Base-by-base conservation (phyloP, 2,113 vertebrate genomes). In the Periophthalmodon schlosseri region DNA sequence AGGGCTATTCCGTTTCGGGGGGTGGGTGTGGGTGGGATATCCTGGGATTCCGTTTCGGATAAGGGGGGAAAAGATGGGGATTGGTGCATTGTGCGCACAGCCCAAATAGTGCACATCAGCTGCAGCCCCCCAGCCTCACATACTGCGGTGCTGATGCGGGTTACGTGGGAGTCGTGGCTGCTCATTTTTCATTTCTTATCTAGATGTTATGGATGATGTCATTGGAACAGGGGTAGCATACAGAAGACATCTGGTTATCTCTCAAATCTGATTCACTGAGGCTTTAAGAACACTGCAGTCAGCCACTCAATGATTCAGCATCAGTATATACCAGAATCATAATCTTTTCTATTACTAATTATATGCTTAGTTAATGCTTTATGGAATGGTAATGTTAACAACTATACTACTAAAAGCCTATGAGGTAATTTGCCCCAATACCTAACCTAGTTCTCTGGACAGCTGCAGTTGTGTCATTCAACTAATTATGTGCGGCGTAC, bases 71-170 rank as follows among this genome's bases (percentile, higher is more conserved):
- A 21, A 49, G 66, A 28, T 68, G 66, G 73, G 63, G 56, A 84
- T 91, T 91, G 91, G 90, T 90, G 91, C 90, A 92, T 88, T 89
- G 88, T 91, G 85, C 89, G 84, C 85, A 65, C 63, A 85, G 87
- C 86, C 83, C 80, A 68, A 69, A 79, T 84, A 76, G 72, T 68
- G 77, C 71, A 70, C 74, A 72, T 34, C 82, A 74, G 76, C 76
- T 80, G 72, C 63, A 65, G 63, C 63, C 80, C 68, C 68, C 44
- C 68, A 50, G 71, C 78, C 69, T 60, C 75, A 44, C 72, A 61
- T 77, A 69, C 84, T 89, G 90, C 83, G 84, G 85, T 89, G 77
- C 84, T 82, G 85, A 87, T 87, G 86, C 80, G 75, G 86, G 68
- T 70, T 82, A 79, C 58, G 79, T 84, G 81, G 80, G 86, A 81